Base-by-base conservation (phyloP, 2,888 invertebrate species). In the Parnassius mnemosyne region DNA sequence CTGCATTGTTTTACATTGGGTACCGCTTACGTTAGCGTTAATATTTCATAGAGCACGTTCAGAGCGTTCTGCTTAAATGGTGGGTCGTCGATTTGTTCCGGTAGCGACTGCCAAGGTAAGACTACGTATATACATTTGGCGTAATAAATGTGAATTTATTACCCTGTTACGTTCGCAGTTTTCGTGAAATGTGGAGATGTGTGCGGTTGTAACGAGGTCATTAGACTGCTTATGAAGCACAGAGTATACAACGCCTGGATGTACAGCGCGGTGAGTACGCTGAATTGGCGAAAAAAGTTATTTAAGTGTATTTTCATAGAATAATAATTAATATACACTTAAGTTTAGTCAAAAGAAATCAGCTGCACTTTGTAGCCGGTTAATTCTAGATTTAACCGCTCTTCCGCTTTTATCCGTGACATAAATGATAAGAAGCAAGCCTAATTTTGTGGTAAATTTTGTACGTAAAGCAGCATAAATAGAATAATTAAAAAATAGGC, bases 61-160 rank as follows among this genome's bases (percentile, higher is more conserved):
- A 71, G 72, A 75, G 71, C 74, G 75, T 83, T 79, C 77, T 69
- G 76, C 75, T 78, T 78, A 81, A 83, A 83, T 81, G 80, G 71
- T 68, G 75, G 75, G 74, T 78, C 75, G 76, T 75, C 83, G 83
- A 87, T 85, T 87, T 84, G 88, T 83, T 86, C 82, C 85, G 80
- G 81, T 80, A 80, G 79, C 75, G 82, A 82, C 82, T 83, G 78
- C 79, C 76, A 77, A 81, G 81, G 83, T 83, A 81, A 76, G 70
- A 75, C 75, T 83, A 83, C 82, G 50, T 50, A 54, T 54, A 47
- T 85, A 83, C 81, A 86, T 85, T 88, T 84, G 80, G 71, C 82
- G 89, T 83, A 85, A 89, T 89, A 90, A 90, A 90, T 83, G 83
- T 87, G 80, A 89, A 89, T 89, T 89, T 90, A 90, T 89, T 84